A percentile compares a stretch with the other conserved stretches of the same genome.
Conservation (phyloP, 2,113 vertebrate species). For the Vimba vimba region DNA sequence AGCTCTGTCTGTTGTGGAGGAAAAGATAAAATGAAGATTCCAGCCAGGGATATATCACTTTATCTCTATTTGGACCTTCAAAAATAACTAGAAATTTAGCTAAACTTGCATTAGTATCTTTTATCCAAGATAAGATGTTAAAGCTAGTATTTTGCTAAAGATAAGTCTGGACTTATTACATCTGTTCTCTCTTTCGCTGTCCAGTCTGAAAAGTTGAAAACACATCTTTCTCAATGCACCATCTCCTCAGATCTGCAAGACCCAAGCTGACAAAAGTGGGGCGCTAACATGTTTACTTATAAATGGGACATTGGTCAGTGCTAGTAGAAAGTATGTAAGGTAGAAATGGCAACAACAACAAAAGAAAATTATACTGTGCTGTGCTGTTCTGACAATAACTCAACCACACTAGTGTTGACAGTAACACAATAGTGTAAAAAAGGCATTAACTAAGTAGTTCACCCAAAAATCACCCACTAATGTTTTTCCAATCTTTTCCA, state of each 20-base stretch:
- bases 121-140: not conserved
- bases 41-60: not conserved
- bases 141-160: not conserved
- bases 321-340: not conserved
- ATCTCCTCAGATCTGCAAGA: constrained; percentile 10
- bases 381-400: not conserved
- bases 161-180: not conserved
- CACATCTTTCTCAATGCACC: not conserved
- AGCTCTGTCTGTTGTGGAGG: not conserved
- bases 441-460: not conserved
- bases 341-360: not conserved
- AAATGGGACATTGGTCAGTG: constrained; percentile 9
- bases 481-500: not conserved
- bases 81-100: not conserved
- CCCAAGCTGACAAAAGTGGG: constrained; percentile 22
- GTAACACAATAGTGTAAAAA: not conserved
- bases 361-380: no score
- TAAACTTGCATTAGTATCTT: not conserved
- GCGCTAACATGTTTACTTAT: constrained; percentile 25
- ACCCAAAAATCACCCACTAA: not conserved
- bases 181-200: not conserved
- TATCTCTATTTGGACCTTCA: not conserved
- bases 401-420: no score
- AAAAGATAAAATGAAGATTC: not conserved
- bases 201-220: not conserved